These are phyloP conservation scores for Agrotis exclamationis DNA, from an alignment of 2,888 invertebrate genomes.

Conservation along the genomic window DNA sequence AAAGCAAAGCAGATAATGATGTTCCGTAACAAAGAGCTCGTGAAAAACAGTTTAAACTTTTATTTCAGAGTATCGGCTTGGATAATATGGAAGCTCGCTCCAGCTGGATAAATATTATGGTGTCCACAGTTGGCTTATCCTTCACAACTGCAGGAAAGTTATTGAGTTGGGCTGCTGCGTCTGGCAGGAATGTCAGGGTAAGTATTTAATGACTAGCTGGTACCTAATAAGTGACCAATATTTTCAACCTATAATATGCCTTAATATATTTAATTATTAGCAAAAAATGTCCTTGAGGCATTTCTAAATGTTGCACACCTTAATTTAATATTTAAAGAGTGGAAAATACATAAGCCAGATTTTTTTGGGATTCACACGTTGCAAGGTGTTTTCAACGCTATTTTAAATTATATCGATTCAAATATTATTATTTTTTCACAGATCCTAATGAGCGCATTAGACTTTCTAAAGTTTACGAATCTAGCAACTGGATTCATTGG, in stretches of 20 bases:
- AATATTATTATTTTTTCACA: conserved; percentile 40
- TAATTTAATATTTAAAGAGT: too few relatives aligned
- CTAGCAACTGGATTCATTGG: conserved; percentile 66
- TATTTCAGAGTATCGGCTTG: conserved; percentile 48
- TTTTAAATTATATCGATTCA: too few relatives aligned
- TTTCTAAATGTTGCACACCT: too few relatives aligned
- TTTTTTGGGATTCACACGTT: too few relatives aligned
- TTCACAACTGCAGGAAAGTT: conserved; percentile 81
- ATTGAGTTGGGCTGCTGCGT: conserved; percentile 74
- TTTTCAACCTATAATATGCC: too few relatives aligned
- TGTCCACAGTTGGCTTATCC: conserved; percentile 81
- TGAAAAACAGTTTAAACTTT: background rate
- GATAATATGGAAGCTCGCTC: conserved; percentile 77
- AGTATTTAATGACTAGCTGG: too few relatives aligned
- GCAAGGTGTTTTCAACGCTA: too few relatives aligned
- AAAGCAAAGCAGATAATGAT: background rate
- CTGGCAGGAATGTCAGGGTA: conserved; percentile 73
- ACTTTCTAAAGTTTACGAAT: conserved; percentile 65
- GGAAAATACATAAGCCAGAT: too few relatives aligned
- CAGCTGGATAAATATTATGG: conserved; percentile 82
- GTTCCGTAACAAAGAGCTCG: background rate
- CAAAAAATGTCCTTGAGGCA: too few relatives aligned
- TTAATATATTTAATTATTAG: too few relatives aligned
- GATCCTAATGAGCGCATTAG: conserved; percentile 69
- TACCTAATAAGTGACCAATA: too few relatives aligned